Evolutionary conservation across 2,797 vertebrate genomes (phyloP).

Genomic region (Helostoma temminkii): DNA sequence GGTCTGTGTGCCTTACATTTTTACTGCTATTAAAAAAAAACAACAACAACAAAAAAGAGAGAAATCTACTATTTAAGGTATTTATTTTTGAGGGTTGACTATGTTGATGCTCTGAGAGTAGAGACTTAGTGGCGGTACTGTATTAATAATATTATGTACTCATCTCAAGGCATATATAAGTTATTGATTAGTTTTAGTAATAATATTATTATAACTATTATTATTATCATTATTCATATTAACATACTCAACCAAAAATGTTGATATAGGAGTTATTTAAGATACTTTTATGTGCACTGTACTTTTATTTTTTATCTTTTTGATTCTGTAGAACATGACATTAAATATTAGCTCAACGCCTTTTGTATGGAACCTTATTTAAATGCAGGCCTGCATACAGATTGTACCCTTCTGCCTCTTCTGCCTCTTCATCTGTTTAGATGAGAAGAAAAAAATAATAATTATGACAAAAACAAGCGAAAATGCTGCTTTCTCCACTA

Average conservation of each 20-base stretch:
- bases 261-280: slow-evolving; percentile 98
- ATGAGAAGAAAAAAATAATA: slow-evolving; percentile 70
- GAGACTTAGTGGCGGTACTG: slow-evolving; percentile 96
- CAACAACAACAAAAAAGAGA: slow-evolving; percentile 64
- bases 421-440: slow-evolving; percentile 81
- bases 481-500: slow-evolving; percentile 95
- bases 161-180: slow-evolving; percentile 99
- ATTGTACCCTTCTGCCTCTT: slow-evolving; percentile 79
- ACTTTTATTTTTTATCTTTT: slow-evolving; percentile 87
- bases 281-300: slow-evolving; percentile 95
- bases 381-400: slow-evolving; percentile 83
- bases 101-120: slow-evolving; percentile 94
- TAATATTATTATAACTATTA: slow-evolving; percentile 85
- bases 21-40: slow-evolving; percentile 93
- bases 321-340: slow-evolving; percentile 91
- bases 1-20: slow-evolving; percentile 96
- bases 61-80: slow-evolving; percentile 88
- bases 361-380: slow-evolving; percentile 86
- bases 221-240: slow-evolving; percentile 87
- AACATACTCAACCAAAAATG: slow-evolving; percentile 98
- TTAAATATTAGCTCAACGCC: slow-evolving; percentile 88
- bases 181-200: slow-evolving; percentile 98
- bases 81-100: slow-evolving; percentile 99
- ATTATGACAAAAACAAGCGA: slow-evolving; percentile 77
- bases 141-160: slow-evolving; percentile 96